A percentile compares a stretch with the other conserved stretches of the same genome.
phyloP scores from a whole-genome alignment of 2,113 vertebrate species.

The Tautogolabrus adspersus region DNA sequence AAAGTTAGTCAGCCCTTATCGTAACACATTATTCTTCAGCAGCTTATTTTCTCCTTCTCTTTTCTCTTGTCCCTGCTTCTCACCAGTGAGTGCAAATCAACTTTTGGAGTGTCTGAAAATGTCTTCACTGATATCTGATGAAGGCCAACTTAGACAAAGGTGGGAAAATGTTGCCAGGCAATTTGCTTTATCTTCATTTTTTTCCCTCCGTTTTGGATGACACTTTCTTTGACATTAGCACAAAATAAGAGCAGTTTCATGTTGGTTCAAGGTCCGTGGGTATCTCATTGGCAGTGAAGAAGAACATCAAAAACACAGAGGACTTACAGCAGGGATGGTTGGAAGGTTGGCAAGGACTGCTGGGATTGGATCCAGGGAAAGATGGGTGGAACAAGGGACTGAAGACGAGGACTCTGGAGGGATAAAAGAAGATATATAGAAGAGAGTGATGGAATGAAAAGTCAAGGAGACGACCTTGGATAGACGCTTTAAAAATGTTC shows the following conservation, averaged over 20 bases:
- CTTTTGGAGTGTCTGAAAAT: slow-evolving; percentile 48
- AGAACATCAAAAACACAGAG: slow-evolving; percentile 30
- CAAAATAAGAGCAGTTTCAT: slow-evolving; percentile 43
- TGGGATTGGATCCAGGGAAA: slow-evolving; percentile 14
- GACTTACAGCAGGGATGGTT: slow-evolving; percentile 13
- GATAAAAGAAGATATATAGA: slow-evolving; percentile 1
- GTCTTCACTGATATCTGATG: slow-evolving; percentile 49
- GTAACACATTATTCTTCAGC: slow-evolving; percentile 2
- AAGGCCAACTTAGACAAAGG: slow-evolving; percentile 61
- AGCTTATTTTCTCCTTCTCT: not conserved
- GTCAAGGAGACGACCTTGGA: slow-evolving; percentile 7
- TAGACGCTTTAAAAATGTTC: not conserved
- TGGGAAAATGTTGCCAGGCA: slow-evolving; percentile 75
- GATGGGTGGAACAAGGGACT: slow-evolving; percentile 5
- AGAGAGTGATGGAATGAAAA: not conserved
- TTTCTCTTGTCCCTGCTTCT: not conserved
- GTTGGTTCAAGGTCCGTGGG: slow-evolving; percentile 20
- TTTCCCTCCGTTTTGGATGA: slow-evolving; percentile 34
- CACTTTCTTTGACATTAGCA: slow-evolving; percentile 45
- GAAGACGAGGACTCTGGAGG: not conserved
- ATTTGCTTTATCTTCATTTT: slow-evolving; percentile 55
- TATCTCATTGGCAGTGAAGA: slow-evolving; percentile 28
- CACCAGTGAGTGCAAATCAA: slow-evolving; percentile 23
- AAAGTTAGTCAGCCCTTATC: not conserved
- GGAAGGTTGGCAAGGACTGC: not conserved